Conservation (phyloP, 2,797 vertebrate species). For the Pempheris klunzingeri region DNA sequence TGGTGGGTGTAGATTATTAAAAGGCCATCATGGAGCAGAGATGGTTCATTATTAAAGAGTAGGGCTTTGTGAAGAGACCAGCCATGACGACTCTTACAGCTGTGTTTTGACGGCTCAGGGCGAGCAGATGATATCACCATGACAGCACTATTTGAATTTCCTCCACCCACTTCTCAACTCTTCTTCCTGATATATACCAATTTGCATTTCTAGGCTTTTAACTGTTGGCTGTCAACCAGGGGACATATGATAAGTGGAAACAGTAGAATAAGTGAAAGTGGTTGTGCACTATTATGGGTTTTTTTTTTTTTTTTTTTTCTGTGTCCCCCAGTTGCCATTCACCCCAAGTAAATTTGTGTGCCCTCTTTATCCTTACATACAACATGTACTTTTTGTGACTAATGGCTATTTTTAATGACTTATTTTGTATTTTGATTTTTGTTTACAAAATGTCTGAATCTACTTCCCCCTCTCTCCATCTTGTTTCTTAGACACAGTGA, state of each 20-base stretch:
- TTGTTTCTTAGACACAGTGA: constrained; percentile 80
- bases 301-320: constrained; percentile 26
- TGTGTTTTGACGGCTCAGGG: constrained; percentile 68
- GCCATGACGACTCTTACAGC: constrained; percentile 53
- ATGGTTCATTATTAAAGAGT: constrained; percentile 71
- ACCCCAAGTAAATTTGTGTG: constrained; percentile 30
- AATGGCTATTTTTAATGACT: background rate
- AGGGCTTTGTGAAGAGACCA: constrained; percentile 57
- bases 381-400: background rate
- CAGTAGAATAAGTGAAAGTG: constrained; percentile 45
- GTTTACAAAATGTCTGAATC: constrained; percentile 4
- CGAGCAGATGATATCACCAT: constrained; percentile 48
- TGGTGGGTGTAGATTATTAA: constrained; percentile 75
- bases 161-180: constrained; percentile 57
- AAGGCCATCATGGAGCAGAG: constrained; percentile 65
- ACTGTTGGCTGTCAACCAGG: constrained; percentile 74
- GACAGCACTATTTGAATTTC: constrained; percentile 57
- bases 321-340: constrained; percentile 42
- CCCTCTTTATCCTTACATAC: constrained; percentile 13
- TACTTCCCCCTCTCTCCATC: background rate
- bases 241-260: constrained; percentile 62
- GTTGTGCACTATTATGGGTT: constrained; percentile 25
- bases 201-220: constrained; percentile 74
- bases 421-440: background rate
- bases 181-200: constrained; percentile 52